Evolutionary conservation across 2,888 invertebrate genomes (phyloP).

Genomic region (Malachius bipustulatus): DNA sequence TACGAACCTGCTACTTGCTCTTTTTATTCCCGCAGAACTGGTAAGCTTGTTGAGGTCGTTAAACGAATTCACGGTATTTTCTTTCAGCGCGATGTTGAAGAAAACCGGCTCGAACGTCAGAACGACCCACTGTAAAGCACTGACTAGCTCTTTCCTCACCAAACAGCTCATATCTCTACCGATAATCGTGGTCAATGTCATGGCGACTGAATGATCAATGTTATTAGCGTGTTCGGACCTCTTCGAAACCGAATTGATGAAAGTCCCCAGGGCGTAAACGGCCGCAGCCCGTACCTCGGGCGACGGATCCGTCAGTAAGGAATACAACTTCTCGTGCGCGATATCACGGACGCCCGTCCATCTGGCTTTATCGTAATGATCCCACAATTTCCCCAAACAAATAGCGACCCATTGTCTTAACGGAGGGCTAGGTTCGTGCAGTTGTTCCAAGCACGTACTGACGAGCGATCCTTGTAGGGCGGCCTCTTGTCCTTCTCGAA

Average conservation of each 20-base stretch:
- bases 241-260: constrained; percentile 72
- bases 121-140: constrained; percentile 77
- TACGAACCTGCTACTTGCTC: constrained; percentile 30
- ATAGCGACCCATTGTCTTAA: constrained; percentile 84
- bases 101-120: constrained; percentile 81
- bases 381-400: constrained; percentile 84
- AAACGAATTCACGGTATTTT: constrained; percentile 21
- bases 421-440: constrained; percentile 55
- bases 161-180: constrained; percentile 72
- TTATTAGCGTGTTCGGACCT: constrained; percentile 88
- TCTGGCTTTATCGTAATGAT: constrained; percentile 72
- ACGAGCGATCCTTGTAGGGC: constrained; percentile 83
- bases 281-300: constrained; percentile 92
- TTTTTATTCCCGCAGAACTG: constrained; percentile 25
- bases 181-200: constrained; percentile 68
- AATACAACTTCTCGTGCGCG: constrained; percentile 91
- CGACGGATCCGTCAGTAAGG: constrained; percentile 63
- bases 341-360: constrained; percentile 94
- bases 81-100: constrained; percentile 62
- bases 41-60: constrained; percentile 30
- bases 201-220: constrained; percentile 86
- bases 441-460: constrained; percentile 83
- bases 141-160: constrained; percentile 77
- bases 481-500: constrained; percentile 79
- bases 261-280: constrained; percentile 90